Evolutionary conservation across 2,113 vertebrate genomes (phyloP).

Genomic region (Gobio gobio): DNA sequence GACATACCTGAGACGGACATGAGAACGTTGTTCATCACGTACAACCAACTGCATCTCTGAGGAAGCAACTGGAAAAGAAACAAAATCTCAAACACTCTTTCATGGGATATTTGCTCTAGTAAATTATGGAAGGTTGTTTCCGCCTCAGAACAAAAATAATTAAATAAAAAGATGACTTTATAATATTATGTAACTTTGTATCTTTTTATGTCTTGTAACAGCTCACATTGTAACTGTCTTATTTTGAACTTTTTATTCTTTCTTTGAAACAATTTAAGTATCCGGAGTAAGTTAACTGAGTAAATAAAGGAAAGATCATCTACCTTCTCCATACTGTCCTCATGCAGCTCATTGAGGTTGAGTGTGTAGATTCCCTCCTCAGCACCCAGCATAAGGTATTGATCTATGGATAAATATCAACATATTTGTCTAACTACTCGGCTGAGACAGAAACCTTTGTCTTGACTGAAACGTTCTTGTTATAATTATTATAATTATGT

Average conservation of each 20-base stretch:
- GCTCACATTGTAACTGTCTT: neutral
- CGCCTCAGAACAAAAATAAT: neutral
- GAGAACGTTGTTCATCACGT: conserved; percentile 90
- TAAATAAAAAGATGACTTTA: neutral
- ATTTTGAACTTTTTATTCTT: neutral
- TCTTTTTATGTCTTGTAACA: neutral
- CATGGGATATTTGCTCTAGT: neutral
- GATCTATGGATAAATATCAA: conserved; percentile 72
- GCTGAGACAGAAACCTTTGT: too few relatives aligned
- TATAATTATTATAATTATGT: too few relatives aligned
- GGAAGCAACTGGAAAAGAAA: conserved; percentile 81
- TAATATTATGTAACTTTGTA: neutral
- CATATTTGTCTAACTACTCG: too few relatives aligned
- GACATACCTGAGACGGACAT: conserved; percentile 86
- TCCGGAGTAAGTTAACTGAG: neutral
- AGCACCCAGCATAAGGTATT: conserved; percentile 90
- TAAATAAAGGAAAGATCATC: neutral
- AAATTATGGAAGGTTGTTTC: neutral
- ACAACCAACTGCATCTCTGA: conserved; percentile 87
- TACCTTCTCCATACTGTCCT: conserved; percentile 93
- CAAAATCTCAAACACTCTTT: neutral
- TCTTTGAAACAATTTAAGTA: neutral
- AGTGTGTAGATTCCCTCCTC: conserved; percentile 92
- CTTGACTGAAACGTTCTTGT: too few relatives aligned
- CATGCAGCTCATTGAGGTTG: conserved; percentile 91